Evolutionary conservation across 2,113 vertebrate species (phyloP).

Genomic region (Sula dactylatra): DNA sequence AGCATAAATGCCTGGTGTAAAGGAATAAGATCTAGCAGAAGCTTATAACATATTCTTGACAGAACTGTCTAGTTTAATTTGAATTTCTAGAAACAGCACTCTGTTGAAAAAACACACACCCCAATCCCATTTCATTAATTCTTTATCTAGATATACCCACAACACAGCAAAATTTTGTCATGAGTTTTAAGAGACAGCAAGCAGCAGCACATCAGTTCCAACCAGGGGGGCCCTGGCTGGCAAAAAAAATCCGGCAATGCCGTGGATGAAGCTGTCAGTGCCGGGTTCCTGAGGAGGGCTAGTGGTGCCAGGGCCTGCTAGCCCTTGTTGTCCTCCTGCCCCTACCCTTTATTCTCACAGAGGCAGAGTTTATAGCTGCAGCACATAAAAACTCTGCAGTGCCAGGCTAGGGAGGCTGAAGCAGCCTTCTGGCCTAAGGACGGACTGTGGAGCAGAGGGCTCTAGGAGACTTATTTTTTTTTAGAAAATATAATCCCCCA

Average conservation of each 20-base stretch:
- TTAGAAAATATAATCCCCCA: not conserved
- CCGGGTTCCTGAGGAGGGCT: fast-evolving
- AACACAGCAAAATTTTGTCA: not conserved
- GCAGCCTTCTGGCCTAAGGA: not conserved
- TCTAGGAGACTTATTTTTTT: not conserved
- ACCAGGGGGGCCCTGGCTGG: not conserved
- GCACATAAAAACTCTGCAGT: not conserved
- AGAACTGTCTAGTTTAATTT: not conserved
- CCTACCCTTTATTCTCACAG: not conserved
- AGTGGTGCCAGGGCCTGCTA: not conserved
- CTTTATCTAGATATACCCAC: not conserved
- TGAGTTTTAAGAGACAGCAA: not conserved
- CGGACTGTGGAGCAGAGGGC: not conserved
- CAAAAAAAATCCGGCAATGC: not conserved
- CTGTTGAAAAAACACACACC: not conserved
- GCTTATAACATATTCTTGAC: not conserved
- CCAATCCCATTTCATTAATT: not conserved
- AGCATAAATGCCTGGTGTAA: not conserved
- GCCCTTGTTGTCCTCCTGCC: not conserved
- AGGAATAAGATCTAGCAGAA: not conserved
- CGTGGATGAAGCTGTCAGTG: not conserved
- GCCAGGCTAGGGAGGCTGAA: not conserved
- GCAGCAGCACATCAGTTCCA: not conserved
- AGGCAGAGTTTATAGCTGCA: not conserved
- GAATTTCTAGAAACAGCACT: constrained; percentile 8